Evolutionary conservation across 1,140 invertebrate genomes (phyloP).

Genomic region (Drosophila biarmipes): DNA sequence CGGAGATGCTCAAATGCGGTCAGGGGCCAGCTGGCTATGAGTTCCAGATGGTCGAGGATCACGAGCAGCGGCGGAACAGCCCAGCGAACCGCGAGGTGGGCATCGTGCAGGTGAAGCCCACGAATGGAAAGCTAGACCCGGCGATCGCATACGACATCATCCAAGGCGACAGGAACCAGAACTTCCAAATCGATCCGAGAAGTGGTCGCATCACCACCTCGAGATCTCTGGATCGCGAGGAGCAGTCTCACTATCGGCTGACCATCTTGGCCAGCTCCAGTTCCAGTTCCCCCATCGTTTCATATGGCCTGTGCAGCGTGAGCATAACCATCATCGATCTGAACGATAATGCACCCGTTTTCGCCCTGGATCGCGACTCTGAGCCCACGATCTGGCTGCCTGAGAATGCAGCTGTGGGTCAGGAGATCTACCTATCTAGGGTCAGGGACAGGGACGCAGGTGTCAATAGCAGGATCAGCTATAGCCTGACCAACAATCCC

Average conservation of each 20-base stretch:
- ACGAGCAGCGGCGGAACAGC: conserved; percentile 83
- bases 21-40: conserved; percentile 89
- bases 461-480: conserved; percentile 92
- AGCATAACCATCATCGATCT: conserved; percentile 94
- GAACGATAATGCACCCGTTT: conserved; percentile 96
- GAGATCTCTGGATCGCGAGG: conserved; percentile 93
- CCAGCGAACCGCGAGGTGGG: conserved; percentile 89
- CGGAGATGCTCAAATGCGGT: conserved; percentile 90
- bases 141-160: conserved; percentile 90
- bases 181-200: conserved; percentile 92
- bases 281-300: conserved; percentile 6
- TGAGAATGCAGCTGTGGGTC: conserved; percentile 96
- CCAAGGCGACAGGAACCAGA: conserved; percentile 91
- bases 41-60: conserved; percentile 92
- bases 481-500: conserved; percentile 91
- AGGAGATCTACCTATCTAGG: conserved; percentile 94
- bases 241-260: conserved; percentile 90
- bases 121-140: conserved; percentile 24
- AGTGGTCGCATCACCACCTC: conserved; percentile 92
- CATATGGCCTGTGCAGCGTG: conserved; percentile 89
- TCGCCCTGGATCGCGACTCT: conserved; percentile 90
- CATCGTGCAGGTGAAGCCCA: conserved; percentile 88
- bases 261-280: conserved; percentile 89
- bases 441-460: conserved; percentile 94
- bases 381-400: conserved; percentile 88